Evolutionary conservation across 1,140 invertebrate species (phyloP).

Genomic region (Drosophila kanapiae): DNA sequence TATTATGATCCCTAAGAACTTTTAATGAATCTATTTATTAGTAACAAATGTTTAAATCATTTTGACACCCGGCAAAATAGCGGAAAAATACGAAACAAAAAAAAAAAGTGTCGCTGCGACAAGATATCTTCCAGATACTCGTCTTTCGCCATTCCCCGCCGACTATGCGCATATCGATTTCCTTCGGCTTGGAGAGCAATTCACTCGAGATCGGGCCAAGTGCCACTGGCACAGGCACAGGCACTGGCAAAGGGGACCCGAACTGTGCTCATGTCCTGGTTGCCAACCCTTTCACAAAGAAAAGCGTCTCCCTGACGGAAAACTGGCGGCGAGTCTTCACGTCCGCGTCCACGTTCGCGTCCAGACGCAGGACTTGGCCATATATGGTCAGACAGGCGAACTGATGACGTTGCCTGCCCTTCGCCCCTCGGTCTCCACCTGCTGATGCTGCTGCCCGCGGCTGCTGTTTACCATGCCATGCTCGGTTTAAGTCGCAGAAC

Average conservation of each 20-base stretch:
- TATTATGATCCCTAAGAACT: background rate
- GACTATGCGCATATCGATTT: constrained; percentile 51
- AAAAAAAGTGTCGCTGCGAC: constrained; percentile 26
- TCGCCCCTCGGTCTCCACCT: background rate
- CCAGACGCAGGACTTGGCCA: constrained; percentile 67
- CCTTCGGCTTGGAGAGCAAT: constrained; percentile 59
- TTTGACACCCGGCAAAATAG: background rate
- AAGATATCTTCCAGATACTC: constrained; percentile 44
- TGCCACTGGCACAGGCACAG: constrained; percentile 47
- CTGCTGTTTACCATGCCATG: constrained; percentile 70
- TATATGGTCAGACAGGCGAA: constrained; percentile 62
- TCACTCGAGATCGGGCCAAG: constrained; percentile 78
- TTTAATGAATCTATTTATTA: background rate
- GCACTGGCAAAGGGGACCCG: constrained; percentile 21
- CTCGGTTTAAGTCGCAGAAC: constrained; percentile 67
- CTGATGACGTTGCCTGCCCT: constrained; percentile 30
- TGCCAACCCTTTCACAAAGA: constrained; percentile 62
- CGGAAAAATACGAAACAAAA: background rate
- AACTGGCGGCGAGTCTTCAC: constrained; percentile 63
- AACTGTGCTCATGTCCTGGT: constrained; percentile 26
- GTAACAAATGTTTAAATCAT: background rate
- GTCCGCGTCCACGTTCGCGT: constrained; percentile 13
- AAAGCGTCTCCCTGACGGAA: constrained; percentile 68
- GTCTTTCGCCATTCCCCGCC: constrained; percentile 34
- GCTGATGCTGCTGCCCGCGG: constrained; percentile 24